Base-by-base conservation (phyloP, 2,113 vertebrate species). In the Gopherus flavomarginatus region DNA sequence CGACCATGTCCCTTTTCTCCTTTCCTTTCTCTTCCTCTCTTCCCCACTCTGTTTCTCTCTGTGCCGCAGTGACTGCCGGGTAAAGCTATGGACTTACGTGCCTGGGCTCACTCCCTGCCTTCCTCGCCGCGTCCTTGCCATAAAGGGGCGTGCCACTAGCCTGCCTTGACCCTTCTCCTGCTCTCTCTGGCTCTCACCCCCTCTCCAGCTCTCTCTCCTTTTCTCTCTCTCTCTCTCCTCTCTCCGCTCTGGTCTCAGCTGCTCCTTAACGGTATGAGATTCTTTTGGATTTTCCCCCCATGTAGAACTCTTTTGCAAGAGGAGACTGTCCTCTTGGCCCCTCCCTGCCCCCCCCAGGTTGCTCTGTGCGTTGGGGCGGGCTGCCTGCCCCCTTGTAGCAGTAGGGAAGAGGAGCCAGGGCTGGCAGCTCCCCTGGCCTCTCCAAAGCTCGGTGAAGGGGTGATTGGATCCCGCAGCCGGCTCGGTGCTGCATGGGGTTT, bases 21-120 rank as follows among this genome's bases (percentile, higher is more conserved):
- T 90, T 96, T 57, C 95, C 96, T 85, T 94, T 93, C 94, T 98
- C 84, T 80, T 44, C 86, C 93, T 90, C 93, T 97, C 95, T 96
- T 85, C 91, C 57, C 95, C 90, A 93, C 94, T 97, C 94, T 93
- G 80, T 77, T 88, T 89, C 87, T 92, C 88, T 91, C 92, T 96
- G 92, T 96, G 92, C 97, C 95, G 85, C 99, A 99, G 99, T 96
- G 99, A 99, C 98, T 99, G 99, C 98, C 98, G 99, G 98, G 99
- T 99, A 98, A 99, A 99, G 99, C 98, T 99, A 98, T 99, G 99
- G 99, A 99, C 96, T 98, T 99, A 99, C 98, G 98, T 99, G 96
- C 99, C 99, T 94, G 99, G 99, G 97, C 98, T 99, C 98, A 99
- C 99, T 97, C 99, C 99, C 84, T 99, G 99, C 99, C 99, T 99